Evolutionary conservation across 2,888 invertebrate species (phyloP).

Genomic region (Heliconius erato): DNA sequence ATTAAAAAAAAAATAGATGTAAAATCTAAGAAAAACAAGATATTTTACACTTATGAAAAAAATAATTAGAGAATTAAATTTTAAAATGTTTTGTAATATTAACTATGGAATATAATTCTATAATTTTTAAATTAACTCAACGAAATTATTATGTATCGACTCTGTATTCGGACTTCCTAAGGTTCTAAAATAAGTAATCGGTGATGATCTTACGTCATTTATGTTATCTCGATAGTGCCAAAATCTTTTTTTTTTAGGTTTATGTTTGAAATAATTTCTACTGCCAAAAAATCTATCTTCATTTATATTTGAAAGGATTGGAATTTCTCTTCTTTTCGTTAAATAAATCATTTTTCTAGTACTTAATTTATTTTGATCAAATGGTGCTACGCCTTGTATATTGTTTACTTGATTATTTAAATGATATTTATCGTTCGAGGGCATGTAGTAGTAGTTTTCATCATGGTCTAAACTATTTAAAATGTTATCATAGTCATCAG

Average conservation of each 20-base stretch:
- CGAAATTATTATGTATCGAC: too few species aligned
- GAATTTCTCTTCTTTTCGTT: background rate
- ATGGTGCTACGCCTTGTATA: background rate
- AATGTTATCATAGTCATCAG: conserved; percentile 17
- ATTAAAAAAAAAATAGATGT: background rate
- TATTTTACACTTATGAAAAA: background rate
- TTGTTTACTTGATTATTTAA: background rate
- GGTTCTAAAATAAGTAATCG: background rate
- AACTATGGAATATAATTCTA: too few species aligned
- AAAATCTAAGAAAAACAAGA: background rate
- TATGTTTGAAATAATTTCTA: background rate
- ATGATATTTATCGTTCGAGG: background rate
- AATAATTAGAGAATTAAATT: background rate
- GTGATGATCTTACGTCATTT: background rate
- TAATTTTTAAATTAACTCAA: too few species aligned
- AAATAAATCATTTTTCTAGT: background rate
- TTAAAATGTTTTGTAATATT: too few species aligned
- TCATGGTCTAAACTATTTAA: background rate
- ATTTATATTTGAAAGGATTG: background rate
- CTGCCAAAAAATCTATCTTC: background rate
- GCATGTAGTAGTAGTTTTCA: background rate
- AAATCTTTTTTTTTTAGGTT: background rate
- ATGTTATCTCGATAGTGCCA: background rate
- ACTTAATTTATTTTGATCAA: background rate
- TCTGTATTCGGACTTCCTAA: background rate